These are phyloP conservation scores for Hylia prasina DNA, from an alignment of 2,113 vertebrate species.

Conservation along the genomic window DNA sequence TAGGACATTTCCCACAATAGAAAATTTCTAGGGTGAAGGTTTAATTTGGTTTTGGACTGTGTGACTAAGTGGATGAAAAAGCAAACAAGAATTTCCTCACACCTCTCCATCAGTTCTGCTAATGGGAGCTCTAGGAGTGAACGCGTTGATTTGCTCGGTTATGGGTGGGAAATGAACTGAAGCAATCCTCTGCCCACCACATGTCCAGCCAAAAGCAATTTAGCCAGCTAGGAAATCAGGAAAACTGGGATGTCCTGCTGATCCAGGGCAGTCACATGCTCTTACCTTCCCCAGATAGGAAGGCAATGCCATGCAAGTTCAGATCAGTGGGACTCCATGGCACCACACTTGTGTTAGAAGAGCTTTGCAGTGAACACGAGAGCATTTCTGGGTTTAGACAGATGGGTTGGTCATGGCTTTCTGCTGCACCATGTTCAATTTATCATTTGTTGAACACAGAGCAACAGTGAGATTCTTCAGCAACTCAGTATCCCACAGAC, in stretches of 20 bases:
- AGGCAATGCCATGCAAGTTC: background rate
- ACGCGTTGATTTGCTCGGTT: background rate
- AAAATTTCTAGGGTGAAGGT: conserved; percentile 3
- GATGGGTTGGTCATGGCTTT: background rate
- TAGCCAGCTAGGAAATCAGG: background rate
- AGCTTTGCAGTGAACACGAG: background rate
- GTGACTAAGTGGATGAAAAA: background rate
- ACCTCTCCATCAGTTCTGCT: background rate
- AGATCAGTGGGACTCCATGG: background rate
- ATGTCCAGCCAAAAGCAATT: background rate
- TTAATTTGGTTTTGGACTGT: conserved; percentile 12
- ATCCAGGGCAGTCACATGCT: background rate
- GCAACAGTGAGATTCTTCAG: background rate
- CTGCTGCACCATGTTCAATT: background rate
- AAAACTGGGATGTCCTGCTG: background rate
- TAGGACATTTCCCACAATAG: background rate
- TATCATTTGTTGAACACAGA: background rate
- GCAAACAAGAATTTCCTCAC: conserved; percentile 4
- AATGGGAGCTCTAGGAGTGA: background rate
- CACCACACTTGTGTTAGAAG: background rate
- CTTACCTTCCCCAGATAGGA: background rate
- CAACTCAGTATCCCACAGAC: background rate
- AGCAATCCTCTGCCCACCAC: background rate
- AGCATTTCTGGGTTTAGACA: background rate
- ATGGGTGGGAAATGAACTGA: background rate